Evolutionary conservation across 1,140 invertebrate species (phyloP).

Genomic region (Melitaea cinxia): DNA sequence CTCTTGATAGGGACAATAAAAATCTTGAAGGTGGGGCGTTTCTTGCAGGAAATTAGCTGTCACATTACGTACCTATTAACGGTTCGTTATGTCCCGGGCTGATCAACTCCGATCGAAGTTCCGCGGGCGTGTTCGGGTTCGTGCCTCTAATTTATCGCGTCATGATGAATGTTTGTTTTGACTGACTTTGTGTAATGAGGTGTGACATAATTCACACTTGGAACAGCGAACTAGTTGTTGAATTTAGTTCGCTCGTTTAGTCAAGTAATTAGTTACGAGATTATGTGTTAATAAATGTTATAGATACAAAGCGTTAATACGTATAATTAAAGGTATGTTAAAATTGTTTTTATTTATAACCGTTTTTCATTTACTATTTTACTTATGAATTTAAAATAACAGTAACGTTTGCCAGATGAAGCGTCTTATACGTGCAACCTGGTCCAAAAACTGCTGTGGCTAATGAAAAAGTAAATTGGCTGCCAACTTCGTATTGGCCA

Average conservation of each 20-base stretch:
- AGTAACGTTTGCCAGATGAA: too few species aligned
- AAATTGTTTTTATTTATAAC: neutral
- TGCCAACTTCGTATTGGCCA: conserved; percentile 18
- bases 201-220: conserved; percentile 34
- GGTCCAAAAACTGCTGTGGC: neutral
- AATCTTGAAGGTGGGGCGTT: conserved; percentile 56
- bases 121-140: conserved; percentile 32
- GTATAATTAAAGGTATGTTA: neutral
- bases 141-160: conserved; percentile 41
- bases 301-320: neutral
- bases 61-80: conserved; percentile 74
- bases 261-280: neutral
- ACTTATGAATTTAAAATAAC: neutral
- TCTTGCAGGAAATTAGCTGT: conserved; percentile 77
- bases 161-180: conserved; percentile 47
- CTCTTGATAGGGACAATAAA: conserved; percentile 65
- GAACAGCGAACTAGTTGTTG: conserved; percentile 18
- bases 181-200: conserved; percentile 30
- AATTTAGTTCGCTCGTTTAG: conserved; percentile 8
- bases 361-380: neutral
- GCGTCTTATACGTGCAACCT: neutral
- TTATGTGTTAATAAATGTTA: neutral
- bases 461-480: conserved; percentile 19
- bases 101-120: conserved; percentile 56
- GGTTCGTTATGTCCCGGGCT: conserved; percentile 53